Base-by-base conservation (phyloP, 2,888 invertebrate species). In the Rhaphigaster nebulosa region DNA sequence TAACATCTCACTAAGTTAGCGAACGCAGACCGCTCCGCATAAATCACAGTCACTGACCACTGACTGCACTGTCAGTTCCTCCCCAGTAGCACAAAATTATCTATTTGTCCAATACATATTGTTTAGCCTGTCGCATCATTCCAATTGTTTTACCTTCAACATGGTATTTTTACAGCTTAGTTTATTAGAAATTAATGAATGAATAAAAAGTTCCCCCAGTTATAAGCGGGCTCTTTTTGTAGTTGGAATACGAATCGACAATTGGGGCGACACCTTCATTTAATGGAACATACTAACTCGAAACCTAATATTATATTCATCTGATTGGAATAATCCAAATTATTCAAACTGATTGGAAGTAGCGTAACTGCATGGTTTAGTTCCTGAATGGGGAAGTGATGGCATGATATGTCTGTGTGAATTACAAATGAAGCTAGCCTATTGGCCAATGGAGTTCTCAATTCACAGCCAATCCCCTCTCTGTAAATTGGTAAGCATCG, bases 401-500 rank as follows among this genome's bases (percentile, higher is more conserved):
- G 70, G 34, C 18, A 70, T 70, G 34, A 70, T 34, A 70, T 70
- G 70, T 70, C 34, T 65, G 65, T 70, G 34, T 34, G 34, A 70
- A 70, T 70, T 70, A 70, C 34, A 70, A 70, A 70, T 70, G 70
- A 70, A 70, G 70, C 18, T 10, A 10, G 29, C 15, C 70, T 70
- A 70, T 70, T 70, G 34, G 70, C 70, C 34, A 70, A 38, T 70
- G 34, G 20, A 34, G 70, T 70, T 70, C 70, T 70, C 70, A 70
- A 38, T 70, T 70, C 34, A 18, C 70, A 70, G 70, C 34, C 70
- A 34, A 70, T 70, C 70, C 70, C 34, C 34, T 34, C 34, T 34
- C 70, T 20, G 15, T 70, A 70, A 70, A 70, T 70, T 70, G 70
- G 13, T 70, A 70, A 70, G 70, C 70, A 70, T 70, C 70, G 70